Percentiles rank a stretch among this genome's conserved stretches.
These are phyloP conservation scores for Pogonocichla stellata DNA, from an alignment of 2,113 vertebrate species.

Conservation along the genomic window DNA sequence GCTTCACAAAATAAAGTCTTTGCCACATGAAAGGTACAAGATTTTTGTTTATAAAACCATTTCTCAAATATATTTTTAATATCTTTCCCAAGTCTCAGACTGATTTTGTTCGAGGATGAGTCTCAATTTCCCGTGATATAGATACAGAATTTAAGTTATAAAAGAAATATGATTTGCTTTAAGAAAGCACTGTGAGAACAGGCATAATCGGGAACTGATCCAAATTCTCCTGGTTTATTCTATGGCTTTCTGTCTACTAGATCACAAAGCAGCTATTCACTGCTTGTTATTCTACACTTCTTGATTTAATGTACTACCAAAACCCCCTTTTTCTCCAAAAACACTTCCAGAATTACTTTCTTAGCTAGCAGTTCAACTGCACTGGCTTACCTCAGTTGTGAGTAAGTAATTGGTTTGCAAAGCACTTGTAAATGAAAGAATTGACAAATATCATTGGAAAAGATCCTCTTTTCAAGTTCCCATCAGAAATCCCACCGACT, in stretches of 20 bases:
- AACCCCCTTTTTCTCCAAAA: neutral
- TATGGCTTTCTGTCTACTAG: neutral
- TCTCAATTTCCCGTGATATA: neutral
- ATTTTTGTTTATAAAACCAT: neutral
- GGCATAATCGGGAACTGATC: neutral
- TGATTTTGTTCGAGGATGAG: neutral
- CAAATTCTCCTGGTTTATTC: neutral
- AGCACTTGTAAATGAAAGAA: neutral
- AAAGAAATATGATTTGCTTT: neutral
- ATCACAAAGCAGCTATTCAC: conserved; percentile 8
- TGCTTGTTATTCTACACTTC: neutral
- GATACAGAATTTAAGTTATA: neutral
- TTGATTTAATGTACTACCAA: neutral
- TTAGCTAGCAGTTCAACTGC: neutral
- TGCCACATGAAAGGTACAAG: neutral
- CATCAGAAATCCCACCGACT: neutral
- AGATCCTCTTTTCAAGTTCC: neutral
- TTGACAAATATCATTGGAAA: neutral
- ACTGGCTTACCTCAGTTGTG: neutral
- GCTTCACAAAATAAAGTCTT: neutral
- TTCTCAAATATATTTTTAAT: neutral
- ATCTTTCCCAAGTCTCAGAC: neutral
- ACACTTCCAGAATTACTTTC: neutral
- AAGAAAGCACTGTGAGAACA: neutral
- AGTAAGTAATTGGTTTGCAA: neutral